Evolutionary conservation across 1,140 invertebrate species (phyloP).

Genomic region (Protaetia brevitarsis): DNA sequence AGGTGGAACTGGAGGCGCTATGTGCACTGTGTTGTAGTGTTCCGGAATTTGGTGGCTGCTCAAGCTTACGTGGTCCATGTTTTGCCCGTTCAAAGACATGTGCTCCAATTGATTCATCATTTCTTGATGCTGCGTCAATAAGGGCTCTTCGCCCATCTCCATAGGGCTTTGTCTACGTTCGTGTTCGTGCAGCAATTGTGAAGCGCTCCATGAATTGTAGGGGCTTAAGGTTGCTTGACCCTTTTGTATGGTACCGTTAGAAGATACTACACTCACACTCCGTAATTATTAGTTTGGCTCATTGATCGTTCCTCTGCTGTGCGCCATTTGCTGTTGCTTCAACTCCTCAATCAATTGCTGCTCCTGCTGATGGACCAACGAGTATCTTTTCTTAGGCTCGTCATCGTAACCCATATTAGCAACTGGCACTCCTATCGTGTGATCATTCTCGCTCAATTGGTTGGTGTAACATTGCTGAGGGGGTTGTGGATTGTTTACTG

Average conservation of each 20-base stretch:
- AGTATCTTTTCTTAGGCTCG: conserved; percentile 52
- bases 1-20: conserved; percentile 45
- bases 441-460: conserved; percentile 43
- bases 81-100: conserved; percentile 45
- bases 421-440: conserved; percentile 47
- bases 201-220: conserved; percentile 59
- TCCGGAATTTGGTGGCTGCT: conserved; percentile 41
- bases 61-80: conserved; percentile 38
- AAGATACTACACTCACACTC: conserved; percentile 47
- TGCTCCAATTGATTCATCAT: conserved; percentile 42
- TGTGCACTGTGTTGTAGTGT: conserved; percentile 42
- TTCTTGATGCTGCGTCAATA: conserved; percentile 38
- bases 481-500: conserved; percentile 35
- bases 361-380: conserved; percentile 50
- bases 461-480: conserved; percentile 37
- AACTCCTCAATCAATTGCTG: conserved; percentile 49
- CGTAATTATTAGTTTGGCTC: conserved; percentile 34
- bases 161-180: conserved; percentile 55
- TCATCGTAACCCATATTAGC: conserved; percentile 48
- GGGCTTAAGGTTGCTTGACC: conserved; percentile 52
- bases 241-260: conserved; percentile 47
- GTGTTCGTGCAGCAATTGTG: conserved; percentile 59
- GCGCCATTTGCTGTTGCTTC: conserved; percentile 44
- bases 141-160: conserved; percentile 39
- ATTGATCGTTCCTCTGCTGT: conserved; percentile 40